Conservation (phyloP, 2,888 invertebrate genomes). For the Crocallis elinguaria region DNA sequence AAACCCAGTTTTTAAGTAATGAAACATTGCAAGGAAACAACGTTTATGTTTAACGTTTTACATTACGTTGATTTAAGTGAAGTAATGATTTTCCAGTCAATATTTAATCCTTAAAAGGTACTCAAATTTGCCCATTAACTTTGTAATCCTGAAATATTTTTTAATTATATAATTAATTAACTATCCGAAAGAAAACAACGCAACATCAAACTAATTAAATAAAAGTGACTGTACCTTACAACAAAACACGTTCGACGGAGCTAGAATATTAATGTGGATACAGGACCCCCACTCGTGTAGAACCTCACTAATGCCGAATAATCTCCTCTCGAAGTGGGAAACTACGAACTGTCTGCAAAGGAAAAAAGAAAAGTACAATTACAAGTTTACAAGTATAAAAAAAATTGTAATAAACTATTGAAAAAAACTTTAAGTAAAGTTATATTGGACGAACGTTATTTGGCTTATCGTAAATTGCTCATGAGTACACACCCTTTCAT, state of each 20-base stretch:
- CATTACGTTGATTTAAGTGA: not conserved
- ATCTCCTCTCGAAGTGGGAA: conserved; percentile 41
- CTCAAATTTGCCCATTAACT: no score
- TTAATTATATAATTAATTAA: no score
- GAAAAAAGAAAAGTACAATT: no score
- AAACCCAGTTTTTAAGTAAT: conserved; percentile 15
- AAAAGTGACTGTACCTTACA: conserved; percentile 55
- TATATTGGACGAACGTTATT: no score
- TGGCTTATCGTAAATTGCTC: no score
- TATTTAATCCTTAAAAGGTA: no score
- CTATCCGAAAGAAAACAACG: conserved; percentile 7
- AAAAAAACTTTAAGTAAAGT: no score
- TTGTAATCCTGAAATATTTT: no score
- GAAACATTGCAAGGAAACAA: conserved; percentile 9
- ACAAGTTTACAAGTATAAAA: not conserved
- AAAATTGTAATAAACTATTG: not conserved
- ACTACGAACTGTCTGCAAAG: not conserved
- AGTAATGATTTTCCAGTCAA: no score
- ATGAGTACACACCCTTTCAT: no score
- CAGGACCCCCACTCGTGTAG: conserved; percentile 38
- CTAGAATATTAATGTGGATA: conserved; percentile 76
- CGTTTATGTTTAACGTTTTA: not conserved
- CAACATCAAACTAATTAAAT: conserved; percentile 57
- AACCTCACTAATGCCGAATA: conserved; percentile 65
- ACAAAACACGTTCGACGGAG: conserved; percentile 74